Evolutionary conservation across 2,797 vertebrate species (phyloP), one percentile per base, ranked within the genome.

Genomic region (Gadopsis bispinosus): DNA sequence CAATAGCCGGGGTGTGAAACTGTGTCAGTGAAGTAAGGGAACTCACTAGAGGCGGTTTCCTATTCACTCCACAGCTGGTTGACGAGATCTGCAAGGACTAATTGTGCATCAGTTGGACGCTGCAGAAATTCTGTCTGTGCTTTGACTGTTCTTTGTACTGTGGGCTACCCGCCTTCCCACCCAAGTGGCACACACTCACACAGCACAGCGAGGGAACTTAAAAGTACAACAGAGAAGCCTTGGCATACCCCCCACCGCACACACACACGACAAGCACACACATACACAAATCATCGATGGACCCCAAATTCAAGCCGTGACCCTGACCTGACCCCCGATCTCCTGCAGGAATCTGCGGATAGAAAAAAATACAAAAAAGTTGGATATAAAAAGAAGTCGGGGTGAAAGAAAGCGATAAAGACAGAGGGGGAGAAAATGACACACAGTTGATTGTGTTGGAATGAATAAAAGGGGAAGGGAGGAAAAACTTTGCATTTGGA

Each of bases 401-500:
- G 56, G 53, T 54, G 43, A 88, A 60, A 41, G 22, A 74, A 61
- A 73, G 48, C 63, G 72, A 87, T 74, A 54, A 75, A 89, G 75
- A 83, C 33, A 48, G 60, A 74, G 51, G 48, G 43, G 48, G 39
- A 74, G 69, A 70, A 88, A 91, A 86, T 91, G 91, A 92, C 89
- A 91, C 71, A 0, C 22, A 77, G 82, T 77, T 55, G 83, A 89
- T 85, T 89, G 87, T 87, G 83, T 58, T 87, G 82, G 87, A 89
- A 87, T 78, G 84, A 89, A 92, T 86, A 77, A 83, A 85, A 80
- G 69, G 63, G 72, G 75, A 86, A 79, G 79, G 83, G 54, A 83
- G 77, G 75, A 89, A 91, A 91, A 92, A 92, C 81, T 91, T 90
- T 90, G 91, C 90, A 91, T 94, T 93, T 93, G 92, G 90, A 93